Evolutionary conservation across 2,797 vertebrate genomes (phyloP).

Genomic region (Sparidentex hasta): DNA sequence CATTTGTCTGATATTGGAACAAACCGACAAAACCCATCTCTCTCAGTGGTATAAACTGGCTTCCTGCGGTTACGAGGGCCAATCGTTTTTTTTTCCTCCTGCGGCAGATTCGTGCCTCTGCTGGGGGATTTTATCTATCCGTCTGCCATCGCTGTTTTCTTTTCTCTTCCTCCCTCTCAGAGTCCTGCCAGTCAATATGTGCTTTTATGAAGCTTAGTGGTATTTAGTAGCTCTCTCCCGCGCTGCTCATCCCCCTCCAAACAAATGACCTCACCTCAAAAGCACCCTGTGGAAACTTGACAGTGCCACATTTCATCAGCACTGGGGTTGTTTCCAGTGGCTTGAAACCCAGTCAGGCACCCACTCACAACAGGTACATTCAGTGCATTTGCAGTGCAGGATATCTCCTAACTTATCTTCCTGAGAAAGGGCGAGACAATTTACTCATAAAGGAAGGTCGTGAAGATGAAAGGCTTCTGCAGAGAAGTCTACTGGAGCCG

Average conservation of each 20-base stretch:
- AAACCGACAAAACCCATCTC: conserved; percentile 59
- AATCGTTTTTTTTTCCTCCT: conserved; percentile 3
- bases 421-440: conserved; percentile 43
- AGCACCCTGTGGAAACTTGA: conserved; percentile 28
- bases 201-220: conserved; percentile 47
- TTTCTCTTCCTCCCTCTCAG: conserved; percentile 30
- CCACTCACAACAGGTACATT: conserved; percentile 5
- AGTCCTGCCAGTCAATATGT: conserved; percentile 45
- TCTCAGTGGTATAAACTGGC: conserved; percentile 42
- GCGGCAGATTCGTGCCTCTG: conserved; percentile 25
- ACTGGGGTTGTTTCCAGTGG: conserved; percentile 34
- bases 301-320: conserved; percentile 27
- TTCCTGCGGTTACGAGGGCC: conserved; percentile 34
- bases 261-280: conserved; percentile 37
- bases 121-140: conserved; percentile 10
- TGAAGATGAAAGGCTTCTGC: conserved; percentile 42
- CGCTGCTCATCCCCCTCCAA: conserved; percentile 9
- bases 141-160: conserved; percentile 38
- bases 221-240: conserved; percentile 43
- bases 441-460: conserved; percentile 28
- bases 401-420: conserved; percentile 20
- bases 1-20: conserved; percentile 60
- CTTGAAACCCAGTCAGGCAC: conserved; percentile 27
- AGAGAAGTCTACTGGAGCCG: conserved; percentile 26
- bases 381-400: conserved; percentile 12